These are phyloP conservation scores for Nesoenas mayeri DNA, from an alignment of 2,113 vertebrate genomes.

Conservation along the genomic window DNA sequence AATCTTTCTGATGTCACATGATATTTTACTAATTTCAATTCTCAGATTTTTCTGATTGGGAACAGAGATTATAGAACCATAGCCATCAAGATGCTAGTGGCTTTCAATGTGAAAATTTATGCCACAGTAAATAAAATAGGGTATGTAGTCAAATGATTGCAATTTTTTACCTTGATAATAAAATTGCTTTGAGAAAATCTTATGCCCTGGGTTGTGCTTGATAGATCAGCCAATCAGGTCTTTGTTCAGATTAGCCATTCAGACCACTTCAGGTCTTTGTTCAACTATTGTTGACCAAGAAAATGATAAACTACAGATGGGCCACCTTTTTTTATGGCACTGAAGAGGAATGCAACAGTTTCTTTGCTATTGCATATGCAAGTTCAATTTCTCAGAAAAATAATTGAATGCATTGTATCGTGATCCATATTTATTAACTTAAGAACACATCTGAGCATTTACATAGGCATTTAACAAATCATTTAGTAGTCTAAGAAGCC, in stretches of 20 bases:
- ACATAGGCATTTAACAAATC: neutral
- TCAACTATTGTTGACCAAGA: conserved; percentile 59
- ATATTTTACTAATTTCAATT: neutral
- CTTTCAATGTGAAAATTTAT: conserved; percentile 14
- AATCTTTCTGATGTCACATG: neutral
- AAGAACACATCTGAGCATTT: neutral
- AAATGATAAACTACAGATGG: conserved; percentile 51
- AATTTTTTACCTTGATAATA: conserved; percentile 1
- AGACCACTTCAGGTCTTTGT: conserved; percentile 22
- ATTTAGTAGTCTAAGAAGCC: neutral
- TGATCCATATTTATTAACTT: conserved; percentile 9
- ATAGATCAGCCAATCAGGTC: conserved; percentile 45
- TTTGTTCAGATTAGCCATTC: too few relatives aligned
- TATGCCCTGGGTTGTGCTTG: conserved; percentile 26
- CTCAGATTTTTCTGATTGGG: conserved; percentile 54
- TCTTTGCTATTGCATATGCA: conserved; percentile 39
- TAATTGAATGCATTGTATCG: neutral
- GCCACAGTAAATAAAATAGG: conserved; percentile 13
- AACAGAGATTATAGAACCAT: conserved; percentile 5
- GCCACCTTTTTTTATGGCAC: conserved; percentile 6
- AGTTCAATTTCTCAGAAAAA: conserved; percentile 60
- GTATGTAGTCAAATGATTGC: conserved; percentile 6
- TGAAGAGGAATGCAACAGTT: conserved; percentile 26
- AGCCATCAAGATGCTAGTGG: conserved; percentile 25
- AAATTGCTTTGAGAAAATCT: conserved; percentile 52